Conservation (phyloP, 2,113 vertebrate species). For the Anguilla japonica region DNA sequence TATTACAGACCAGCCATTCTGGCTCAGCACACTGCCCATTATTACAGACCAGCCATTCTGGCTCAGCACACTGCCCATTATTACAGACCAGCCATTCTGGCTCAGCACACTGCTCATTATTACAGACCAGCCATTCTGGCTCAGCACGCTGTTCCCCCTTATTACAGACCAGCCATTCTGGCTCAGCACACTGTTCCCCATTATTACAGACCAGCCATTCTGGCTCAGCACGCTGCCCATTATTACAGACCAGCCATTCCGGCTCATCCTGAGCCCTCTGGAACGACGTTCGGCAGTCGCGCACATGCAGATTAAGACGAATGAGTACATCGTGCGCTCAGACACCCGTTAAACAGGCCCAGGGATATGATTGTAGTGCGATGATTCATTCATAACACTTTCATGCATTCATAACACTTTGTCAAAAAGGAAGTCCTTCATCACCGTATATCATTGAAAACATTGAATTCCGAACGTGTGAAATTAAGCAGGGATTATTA, state of each 20-base stretch:
- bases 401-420: neutral
- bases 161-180: neutral
- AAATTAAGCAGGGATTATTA: neutral
- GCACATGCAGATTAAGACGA: neutral
- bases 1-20: neutral
- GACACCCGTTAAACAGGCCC: neutral
- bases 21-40: neutral
- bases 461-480: slow-evolving; percentile 2
- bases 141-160: neutral
- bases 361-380: neutral
- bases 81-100: neutral
- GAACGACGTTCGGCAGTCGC: neutral
- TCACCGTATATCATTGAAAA: slow-evolving; percentile 8
- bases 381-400: neutral
- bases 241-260: neutral
- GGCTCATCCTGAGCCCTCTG: neutral
- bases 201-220: neutral
- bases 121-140: neutral
- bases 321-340: neutral
- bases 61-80: neutral
- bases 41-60: neutral
- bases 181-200: neutral
- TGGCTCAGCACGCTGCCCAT: neutral
- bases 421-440: neutral
- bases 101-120: neutral